Base-by-base conservation (phyloP, 2,888 invertebrate species). In the Ceramica pisi region DNA sequence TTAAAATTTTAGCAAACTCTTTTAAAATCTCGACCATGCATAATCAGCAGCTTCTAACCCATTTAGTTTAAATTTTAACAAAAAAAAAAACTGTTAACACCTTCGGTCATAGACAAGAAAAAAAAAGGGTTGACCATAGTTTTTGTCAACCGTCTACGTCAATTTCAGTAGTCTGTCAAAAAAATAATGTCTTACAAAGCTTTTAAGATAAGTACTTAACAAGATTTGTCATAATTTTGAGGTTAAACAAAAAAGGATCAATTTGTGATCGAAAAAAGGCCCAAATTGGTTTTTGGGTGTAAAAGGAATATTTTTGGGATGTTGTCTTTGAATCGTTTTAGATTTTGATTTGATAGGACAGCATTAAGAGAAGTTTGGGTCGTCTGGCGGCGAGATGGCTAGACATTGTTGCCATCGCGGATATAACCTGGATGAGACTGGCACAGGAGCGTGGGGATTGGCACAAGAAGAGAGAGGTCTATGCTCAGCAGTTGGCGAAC, bases 201-300 rank as follows among this genome's bases (percentile, higher is more conserved):
- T 72, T 66, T 72, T 72, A 66, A 59, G 72, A 66, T 72, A 66
- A 57, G 16, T 6, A 14, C 7, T 4, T 65, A 65, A 72, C 50
- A 14, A 44, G 71, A 72, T 65, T 71, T 72, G 71, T 65, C 72
- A 57, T 57, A 38, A 35, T 57, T 56, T 35, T 50, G 64, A 44
- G 48, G 48, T 64, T 72, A 57, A 3, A 66, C 35, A 66, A 72
- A 72, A 72, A 72, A 50, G 2, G 10, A 65, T 35, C 23, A 19
- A 72, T 72, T 21, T 26, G 64, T 23, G 14, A 10, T 0, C 2
- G 12, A 56, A 65, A 48, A 55, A 50, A 48, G 9, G 7, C 26
- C 0, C 8, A 21, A 44, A 19, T 65, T 19, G 1, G 14, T 31
- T 51, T 56, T 56, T 7, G 9, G 2, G 2, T 6, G 3, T 14